Evolutionary conservation across 2,113 vertebrate species (phyloP).

Genomic region (Boleophthalmus pectinirostris): DNA sequence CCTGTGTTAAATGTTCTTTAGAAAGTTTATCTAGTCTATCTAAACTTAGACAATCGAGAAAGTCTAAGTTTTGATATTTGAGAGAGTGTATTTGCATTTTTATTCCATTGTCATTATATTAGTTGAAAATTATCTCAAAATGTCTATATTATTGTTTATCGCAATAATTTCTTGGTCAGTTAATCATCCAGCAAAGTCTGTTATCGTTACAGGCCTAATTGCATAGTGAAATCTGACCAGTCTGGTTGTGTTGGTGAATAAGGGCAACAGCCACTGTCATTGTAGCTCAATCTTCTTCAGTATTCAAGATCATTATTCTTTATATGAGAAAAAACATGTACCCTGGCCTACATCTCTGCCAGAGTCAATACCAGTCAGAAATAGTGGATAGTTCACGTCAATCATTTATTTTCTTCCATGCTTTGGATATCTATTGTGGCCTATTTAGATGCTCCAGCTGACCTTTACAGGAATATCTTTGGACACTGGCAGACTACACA

Average conservation of each 20-base stretch:
- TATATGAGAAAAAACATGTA: background rate
- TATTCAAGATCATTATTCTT: background rate
- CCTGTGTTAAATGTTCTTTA: too few relatives aligned
- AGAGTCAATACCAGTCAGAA: background rate
- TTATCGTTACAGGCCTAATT: too few relatives aligned
- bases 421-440: background rate
- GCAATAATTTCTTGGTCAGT: too few relatives aligned
- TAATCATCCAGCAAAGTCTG: too few relatives aligned
- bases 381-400: background rate
- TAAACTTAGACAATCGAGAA: too few relatives aligned
- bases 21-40: too few relatives aligned
- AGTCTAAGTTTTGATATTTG: too few relatives aligned
- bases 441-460: background rate
- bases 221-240: background rate
- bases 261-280: background rate
- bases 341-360: background rate
- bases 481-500: background rate
- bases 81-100: too few relatives aligned
- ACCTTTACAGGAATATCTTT: constrained; percentile 3
- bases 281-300: background rate
- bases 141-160: too few relatives aligned
- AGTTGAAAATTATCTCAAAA: too few relatives aligned
- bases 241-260: background rate
- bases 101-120: too few relatives aligned
- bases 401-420: background rate